Conservation (phyloP, 2,888 invertebrate species). For the Stenotaenia linearis region DNA sequence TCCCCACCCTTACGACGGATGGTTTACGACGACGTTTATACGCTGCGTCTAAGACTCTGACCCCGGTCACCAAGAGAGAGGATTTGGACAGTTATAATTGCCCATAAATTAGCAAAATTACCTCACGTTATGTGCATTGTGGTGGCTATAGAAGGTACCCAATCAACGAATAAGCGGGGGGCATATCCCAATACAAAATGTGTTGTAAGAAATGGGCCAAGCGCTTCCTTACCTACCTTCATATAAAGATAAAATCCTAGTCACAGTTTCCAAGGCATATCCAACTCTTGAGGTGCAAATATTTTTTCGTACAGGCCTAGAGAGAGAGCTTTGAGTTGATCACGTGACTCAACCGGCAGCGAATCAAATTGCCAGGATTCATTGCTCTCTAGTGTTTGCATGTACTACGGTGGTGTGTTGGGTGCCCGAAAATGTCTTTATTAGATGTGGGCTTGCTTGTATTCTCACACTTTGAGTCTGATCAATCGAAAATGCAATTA, state of each 20-base stretch:
- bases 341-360: conserved; percentile 36
- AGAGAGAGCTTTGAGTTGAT: conserved; percentile 31
- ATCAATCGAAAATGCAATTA: background rate
- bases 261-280: conserved; percentile 35
- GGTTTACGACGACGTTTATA: conserved; percentile 32
- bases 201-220: conserved; percentile 2
- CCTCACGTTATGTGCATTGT: conserved; percentile 33
- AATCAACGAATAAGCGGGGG: conserved; percentile 6
- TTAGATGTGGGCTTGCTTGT: conserved; percentile 9
- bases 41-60: conserved; percentile 33
- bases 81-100: conserved; percentile 34
- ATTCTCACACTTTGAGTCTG: background rate
- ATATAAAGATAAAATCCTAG: conserved; percentile 35
- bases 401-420: conserved; percentile 24
- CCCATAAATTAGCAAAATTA: conserved; percentile 35
- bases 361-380: conserved; percentile 38
- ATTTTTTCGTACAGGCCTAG: conserved; percentile 34
- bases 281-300: conserved; percentile 35
- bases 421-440: conserved; percentile 31
- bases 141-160: conserved; percentile 21
- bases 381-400: conserved; percentile 32
- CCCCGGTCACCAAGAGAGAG: conserved; percentile 33
- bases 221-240: conserved; percentile 33
- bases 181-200: background rate
- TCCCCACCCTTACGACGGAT: conserved; percentile 27